Evolutionary conservation across 2,888 invertebrate species (phyloP).

Genomic region (Pachycephus smyrnensis): DNA sequence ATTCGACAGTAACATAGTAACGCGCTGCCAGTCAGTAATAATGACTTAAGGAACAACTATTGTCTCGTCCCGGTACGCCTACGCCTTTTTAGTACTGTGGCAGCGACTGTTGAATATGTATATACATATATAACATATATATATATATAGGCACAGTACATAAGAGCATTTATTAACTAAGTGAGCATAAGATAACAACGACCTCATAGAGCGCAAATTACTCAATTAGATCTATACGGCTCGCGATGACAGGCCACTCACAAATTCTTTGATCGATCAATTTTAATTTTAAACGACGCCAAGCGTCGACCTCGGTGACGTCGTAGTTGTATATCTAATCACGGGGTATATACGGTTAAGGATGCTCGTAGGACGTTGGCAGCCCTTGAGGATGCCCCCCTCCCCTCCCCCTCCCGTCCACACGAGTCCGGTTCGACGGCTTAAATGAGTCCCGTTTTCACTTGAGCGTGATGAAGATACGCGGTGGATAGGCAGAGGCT

Average conservation of each 20-base stretch:
- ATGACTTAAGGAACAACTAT: conserved; percentile 40
- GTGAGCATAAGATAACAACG: conserved; percentile 38
- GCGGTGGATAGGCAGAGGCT: too few species aligned
- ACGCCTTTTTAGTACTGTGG: conserved; percentile 24
- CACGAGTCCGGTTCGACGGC: too few species aligned
- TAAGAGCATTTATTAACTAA: too few species aligned
- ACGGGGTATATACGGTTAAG: too few species aligned
- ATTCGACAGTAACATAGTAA: conserved; percentile 20
- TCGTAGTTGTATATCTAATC: neutral
- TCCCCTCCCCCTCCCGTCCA: too few species aligned
- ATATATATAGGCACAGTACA: too few species aligned
- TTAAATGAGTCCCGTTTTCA: too few species aligned
- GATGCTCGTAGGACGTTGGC: too few species aligned
- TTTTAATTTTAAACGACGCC: conserved; percentile 32
- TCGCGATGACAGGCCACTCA: conserved; percentile 17
- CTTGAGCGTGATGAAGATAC: too few species aligned
- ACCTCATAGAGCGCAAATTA: conserved; percentile 46
- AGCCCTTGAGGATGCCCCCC: too few species aligned
- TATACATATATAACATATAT: too few species aligned
- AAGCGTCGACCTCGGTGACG: neutral
- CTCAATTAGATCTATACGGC: conserved; percentile 30
- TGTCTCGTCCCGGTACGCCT: conserved; percentile 38
- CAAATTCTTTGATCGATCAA: conserved; percentile 43
- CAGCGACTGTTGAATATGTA: too few species aligned
- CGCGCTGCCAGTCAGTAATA: conserved; percentile 27